phyloP scores from a whole-genome alignment of 2,888 invertebrate species.

The Euzetes globulus region DNA sequence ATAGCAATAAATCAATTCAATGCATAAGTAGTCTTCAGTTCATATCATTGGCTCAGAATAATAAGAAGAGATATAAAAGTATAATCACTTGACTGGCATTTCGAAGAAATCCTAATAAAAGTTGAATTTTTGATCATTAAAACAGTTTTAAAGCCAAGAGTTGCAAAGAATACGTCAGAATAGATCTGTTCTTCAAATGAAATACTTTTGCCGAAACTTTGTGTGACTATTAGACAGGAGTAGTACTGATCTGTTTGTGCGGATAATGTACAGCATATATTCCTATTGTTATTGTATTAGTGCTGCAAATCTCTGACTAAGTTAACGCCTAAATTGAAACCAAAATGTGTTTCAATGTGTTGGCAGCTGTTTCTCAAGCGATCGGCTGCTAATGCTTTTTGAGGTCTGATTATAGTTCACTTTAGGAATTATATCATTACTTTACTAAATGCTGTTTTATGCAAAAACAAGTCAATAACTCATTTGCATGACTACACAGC shows the following conservation, averaged over 20 bases:
- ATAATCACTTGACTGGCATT: too few species aligned
- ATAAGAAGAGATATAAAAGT: too few species aligned
- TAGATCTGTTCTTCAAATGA: too few species aligned
- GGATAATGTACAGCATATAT: background rate
- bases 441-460: slow-evolving; percentile 29
- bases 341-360: slow-evolving; percentile 26
- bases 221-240: background rate
- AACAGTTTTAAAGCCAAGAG: too few species aligned
- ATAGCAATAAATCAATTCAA: slow-evolving; percentile 3
- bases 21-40: background rate
- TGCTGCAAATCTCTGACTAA: slow-evolving; percentile 23
- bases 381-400: slow-evolving; percentile 29
- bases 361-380: slow-evolving; percentile 21
- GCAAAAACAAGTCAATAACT: slow-evolving; percentile 32
- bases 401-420: slow-evolving; percentile 27
- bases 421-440: slow-evolving; percentile 6
- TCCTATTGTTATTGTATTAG: slow-evolving; percentile 25
- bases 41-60: too few species aligned
- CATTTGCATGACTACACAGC: slow-evolving; percentile 22
- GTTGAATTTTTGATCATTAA: too few species aligned
- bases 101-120: too few species aligned
- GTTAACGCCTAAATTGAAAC: slow-evolving; percentile 24
- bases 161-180: too few species aligned
- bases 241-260: background rate
- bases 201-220: background rate